These are phyloP conservation scores for Phylloscopus collybita DNA, from an alignment of 2,797 vertebrate genomes.

Conservation along the genomic window DNA sequence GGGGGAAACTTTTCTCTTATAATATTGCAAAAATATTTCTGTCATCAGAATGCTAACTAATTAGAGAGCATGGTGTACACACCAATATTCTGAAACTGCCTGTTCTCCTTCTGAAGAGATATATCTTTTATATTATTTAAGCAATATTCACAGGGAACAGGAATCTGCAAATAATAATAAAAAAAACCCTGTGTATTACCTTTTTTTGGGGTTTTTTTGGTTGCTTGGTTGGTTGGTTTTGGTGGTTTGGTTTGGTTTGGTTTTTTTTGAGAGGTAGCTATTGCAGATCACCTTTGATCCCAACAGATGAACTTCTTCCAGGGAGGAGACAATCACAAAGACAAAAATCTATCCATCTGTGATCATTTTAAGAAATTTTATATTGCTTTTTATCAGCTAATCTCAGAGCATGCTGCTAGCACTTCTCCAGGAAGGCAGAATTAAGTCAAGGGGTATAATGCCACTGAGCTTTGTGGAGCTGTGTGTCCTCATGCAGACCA, in stretches of 20 bases:
- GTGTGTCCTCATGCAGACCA: not conserved
- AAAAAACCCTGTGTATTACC: not conserved
- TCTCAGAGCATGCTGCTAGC: not conserved
- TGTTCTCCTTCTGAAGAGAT: not conserved
- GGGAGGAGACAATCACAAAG: not conserved
- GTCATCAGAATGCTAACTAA: not conserved
- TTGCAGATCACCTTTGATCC: not conserved
- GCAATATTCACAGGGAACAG: not conserved
- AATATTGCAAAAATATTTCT: not conserved
- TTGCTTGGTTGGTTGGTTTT: not conserved
- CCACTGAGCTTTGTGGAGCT: not conserved
- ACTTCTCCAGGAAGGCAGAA: not conserved
- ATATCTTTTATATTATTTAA: not conserved
- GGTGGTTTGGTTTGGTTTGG: no score
- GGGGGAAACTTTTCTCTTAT: not conserved
- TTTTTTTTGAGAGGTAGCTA: not conserved
- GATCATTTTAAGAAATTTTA: not conserved
- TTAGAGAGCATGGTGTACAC: not conserved
- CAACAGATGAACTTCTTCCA: not conserved
- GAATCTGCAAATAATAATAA: not conserved
- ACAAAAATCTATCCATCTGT: not conserved
- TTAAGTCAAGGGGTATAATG: not conserved
- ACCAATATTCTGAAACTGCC: not conserved
- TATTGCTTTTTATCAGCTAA: not conserved
- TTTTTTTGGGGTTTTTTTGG: rapidly evolving